A percentile compares a stretch with the other conserved stretches of the same genome.
phyloP scores from a whole-genome alignment of 2,888 invertebrate species.

The Platycheirus albimanus region DNA sequence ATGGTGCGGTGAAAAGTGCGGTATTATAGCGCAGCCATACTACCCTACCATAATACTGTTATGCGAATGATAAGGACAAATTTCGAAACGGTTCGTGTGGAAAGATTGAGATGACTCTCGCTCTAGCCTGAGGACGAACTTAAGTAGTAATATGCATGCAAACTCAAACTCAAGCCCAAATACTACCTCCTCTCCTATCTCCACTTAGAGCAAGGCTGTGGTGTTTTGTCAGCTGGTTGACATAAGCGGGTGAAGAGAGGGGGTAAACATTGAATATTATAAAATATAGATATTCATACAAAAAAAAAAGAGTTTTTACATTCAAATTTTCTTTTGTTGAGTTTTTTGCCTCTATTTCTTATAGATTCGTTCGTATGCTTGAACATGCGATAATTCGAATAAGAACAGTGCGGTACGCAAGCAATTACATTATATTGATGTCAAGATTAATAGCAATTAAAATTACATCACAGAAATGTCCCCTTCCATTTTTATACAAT shows the following conservation, averaged over 20 bases:
- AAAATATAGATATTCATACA: constrained; percentile 1
- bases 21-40: neutral
- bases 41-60: constrained; percentile 14
- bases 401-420: constrained; percentile 31
- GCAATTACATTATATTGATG: constrained; percentile 3
- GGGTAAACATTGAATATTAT: constrained; percentile 22
- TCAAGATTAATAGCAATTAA: neutral
- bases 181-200: too few species aligned
- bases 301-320: constrained; percentile 9
- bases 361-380: constrained; percentile 12
- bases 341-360: neutral
- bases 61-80: constrained; percentile 17
- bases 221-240: constrained; percentile 26
- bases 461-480: neutral
- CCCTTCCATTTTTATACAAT: too few species aligned
- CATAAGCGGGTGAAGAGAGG: neutral
- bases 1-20: neutral
- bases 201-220: constrained; percentile 31
- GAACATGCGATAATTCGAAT: constrained; percentile 18
- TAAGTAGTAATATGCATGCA: constrained; percentile 44
- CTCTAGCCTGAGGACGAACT: constrained; percentile 26
- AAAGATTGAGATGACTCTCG: constrained; percentile 38
- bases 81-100: constrained; percentile 28
- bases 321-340: constrained; percentile 21
- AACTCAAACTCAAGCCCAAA: constrained; percentile 10